A percentile compares a stretch with the other conserved stretches of the same genome.
Conservation (phyloP, 2,113 vertebrate species). For the Gulo gulo region DNA sequence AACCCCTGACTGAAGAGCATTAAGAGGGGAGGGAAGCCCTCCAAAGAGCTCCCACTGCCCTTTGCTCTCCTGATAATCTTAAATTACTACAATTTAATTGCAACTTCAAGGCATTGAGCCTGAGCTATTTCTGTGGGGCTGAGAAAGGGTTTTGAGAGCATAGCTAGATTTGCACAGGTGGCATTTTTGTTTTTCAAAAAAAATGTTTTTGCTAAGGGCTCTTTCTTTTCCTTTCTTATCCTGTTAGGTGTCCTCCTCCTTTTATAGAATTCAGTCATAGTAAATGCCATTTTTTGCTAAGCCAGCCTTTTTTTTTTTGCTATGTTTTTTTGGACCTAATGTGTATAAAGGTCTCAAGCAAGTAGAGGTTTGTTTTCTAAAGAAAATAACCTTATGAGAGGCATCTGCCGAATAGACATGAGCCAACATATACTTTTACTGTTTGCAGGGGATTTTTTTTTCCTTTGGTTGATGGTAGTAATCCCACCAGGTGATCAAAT, state of each 20-base stretch:
- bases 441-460: constrained; percentile 19
- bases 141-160: constrained; percentile 62
- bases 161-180: constrained; percentile 68
- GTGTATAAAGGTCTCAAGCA: constrained; percentile 37
- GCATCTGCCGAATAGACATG: constrained; percentile 32
- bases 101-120: constrained; percentile 81
- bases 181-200: constrained; percentile 46
- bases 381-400: constrained; percentile 45
- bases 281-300: constrained; percentile 62
- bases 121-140: constrained; percentile 71
- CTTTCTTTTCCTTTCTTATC: constrained; percentile 22
- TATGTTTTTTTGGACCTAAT: constrained; percentile 22
- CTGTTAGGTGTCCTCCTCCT: constrained; percentile 36
- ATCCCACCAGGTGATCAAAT: constrained; percentile 62
- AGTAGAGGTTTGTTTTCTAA: constrained; percentile 45
- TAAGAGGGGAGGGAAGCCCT: constrained; percentile 85
- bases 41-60: constrained; percentile 84
- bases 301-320: neutral
- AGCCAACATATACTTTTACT: constrained; percentile 36
- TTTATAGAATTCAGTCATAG: constrained; percentile 41
- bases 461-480: neutral
- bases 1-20: constrained; percentile 86
- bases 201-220: constrained; percentile 36
- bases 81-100: constrained; percentile 89
- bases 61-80: constrained; percentile 88